A percentile compares a stretch with the other conserved stretches of the same genome.
phyloP scores from a whole-genome alignment of 2,113 vertebrate species.

The Petaurus breviceps region DNA sequence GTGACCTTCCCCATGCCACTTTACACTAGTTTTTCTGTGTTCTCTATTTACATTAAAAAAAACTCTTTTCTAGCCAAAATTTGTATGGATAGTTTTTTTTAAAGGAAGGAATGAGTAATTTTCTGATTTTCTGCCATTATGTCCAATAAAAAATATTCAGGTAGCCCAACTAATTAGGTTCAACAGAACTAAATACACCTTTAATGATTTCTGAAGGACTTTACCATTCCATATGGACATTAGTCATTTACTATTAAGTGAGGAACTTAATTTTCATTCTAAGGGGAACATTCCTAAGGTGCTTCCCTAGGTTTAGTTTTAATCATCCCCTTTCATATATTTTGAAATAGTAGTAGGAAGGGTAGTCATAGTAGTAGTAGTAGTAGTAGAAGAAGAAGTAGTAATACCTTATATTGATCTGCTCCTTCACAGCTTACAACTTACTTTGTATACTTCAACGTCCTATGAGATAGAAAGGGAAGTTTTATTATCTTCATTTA shows the following conservation, averaged over 20 bases:
- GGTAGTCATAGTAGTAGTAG: not conserved
- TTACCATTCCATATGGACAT: not conserved
- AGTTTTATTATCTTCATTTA: not conserved
- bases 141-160: not conserved
- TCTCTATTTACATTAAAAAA: not conserved
- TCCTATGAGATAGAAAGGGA: not conserved
- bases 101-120: constrained; percentile 20
- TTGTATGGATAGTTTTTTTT: not conserved
- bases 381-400: not conserved
- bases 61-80: not conserved
- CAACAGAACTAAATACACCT: not conserved
- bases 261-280: constrained; percentile 47
- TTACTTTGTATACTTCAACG: not conserved
- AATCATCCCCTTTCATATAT: constrained; percentile 16
- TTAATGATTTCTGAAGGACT: constrained; percentile 37
- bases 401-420: not conserved
- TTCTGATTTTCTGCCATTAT: constrained; percentile 32
- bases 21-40: not conserved
- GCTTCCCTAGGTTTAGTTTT: not conserved
- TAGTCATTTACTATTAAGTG: not conserved
- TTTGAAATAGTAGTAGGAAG: not conserved
- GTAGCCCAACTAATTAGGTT: not conserved
- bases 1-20: not conserved
- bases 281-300: constrained; percentile 7
- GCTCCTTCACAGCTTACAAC: not conserved